Base-by-base conservation (phyloP, 1,140 invertebrate genomes). In the Bombyx mandarina region DNA sequence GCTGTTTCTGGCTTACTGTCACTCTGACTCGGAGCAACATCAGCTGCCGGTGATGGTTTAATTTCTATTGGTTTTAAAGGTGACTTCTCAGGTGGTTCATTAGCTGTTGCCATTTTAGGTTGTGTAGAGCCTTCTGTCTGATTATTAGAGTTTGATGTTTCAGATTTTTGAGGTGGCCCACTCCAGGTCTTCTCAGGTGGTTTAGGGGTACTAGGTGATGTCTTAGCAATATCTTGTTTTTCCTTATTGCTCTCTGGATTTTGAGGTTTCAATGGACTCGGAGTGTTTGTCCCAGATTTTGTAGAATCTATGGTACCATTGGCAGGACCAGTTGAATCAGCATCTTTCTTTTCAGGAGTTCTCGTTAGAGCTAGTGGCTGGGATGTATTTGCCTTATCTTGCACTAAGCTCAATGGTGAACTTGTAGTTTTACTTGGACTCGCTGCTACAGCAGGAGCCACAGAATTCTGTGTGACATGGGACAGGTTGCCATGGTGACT, bases 401-500 rank as follows among this genome's bases (percentile, higher is more conserved):
- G 76, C 6, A 87, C 84, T 46, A 87, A 66, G 52, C 84, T 88
- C 6, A 88, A 65, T 8, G 84, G 84, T 42, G 80, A 71, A 66
- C 64, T 73, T 3, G 78, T 66, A 54, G 67, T 70, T 60, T 85
- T 84, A 54, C 64, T 82, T 7, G 83, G 83, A 60, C 76, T 80
- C 6, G 68, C 74, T 8, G 71, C 45, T 57, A 69, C 61, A 46
- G 67, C 64, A 4, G 77, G 69, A 7, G 73, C 58, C 8, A 75
- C 69, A 22, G 77, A 75, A 56, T 76, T 79, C 59, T 79, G 79
- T 8, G 75, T 78, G 42, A 78, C 71, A 48, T 81, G 80, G 9
- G 84, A 87, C 12, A 87, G 64, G 69, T 87, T 87, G 56, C 84
- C 84, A 61, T 87, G 84, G 72, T 87, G 80, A 67, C 84, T 87